Conservation (phyloP, 1,140 invertebrate species). For the Pararge aegeria region DNA sequence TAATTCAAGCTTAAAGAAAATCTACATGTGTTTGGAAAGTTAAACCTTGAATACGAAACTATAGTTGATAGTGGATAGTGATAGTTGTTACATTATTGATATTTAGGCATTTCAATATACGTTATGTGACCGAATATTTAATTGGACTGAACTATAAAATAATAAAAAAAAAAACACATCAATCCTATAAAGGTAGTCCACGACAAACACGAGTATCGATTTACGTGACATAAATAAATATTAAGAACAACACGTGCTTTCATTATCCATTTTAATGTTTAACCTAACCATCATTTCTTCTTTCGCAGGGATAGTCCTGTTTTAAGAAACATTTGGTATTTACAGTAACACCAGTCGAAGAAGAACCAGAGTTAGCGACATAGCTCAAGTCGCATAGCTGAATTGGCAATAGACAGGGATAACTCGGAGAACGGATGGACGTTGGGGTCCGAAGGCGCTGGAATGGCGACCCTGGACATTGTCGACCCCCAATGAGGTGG, state of each 20-base stretch:
- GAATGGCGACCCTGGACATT: too few species aligned
- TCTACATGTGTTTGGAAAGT: too few species aligned
- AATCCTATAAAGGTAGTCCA: constrained; percentile 9
- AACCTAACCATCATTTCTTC: not conserved
- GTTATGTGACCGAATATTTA: too few species aligned
- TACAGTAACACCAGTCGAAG: not conserved
- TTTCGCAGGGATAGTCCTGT: not conserved
- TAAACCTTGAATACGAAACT: too few species aligned
- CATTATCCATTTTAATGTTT: constrained; percentile 37
- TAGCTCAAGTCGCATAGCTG: not conserved
- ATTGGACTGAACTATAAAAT: constrained; percentile 4
- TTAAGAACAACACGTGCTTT: constrained; percentile 26
- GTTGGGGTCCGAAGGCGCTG: too few species aligned
- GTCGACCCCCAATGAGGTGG: too few species aligned
- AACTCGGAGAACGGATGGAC: too few species aligned
- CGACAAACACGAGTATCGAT: constrained; percentile 14
- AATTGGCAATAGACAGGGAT: too few species aligned
- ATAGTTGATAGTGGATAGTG: too few species aligned
- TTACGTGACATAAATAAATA: constrained; percentile 24
- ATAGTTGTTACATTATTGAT: too few species aligned
- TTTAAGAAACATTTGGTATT: not conserved
- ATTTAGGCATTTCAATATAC: too few species aligned
- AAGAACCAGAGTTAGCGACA: not conserved
- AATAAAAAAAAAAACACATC: not conserved
- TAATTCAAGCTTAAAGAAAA: too few species aligned